Evolutionary conservation across 2,888 invertebrate genomes (phyloP).

Genomic region (Tuta absoluta): DNA sequence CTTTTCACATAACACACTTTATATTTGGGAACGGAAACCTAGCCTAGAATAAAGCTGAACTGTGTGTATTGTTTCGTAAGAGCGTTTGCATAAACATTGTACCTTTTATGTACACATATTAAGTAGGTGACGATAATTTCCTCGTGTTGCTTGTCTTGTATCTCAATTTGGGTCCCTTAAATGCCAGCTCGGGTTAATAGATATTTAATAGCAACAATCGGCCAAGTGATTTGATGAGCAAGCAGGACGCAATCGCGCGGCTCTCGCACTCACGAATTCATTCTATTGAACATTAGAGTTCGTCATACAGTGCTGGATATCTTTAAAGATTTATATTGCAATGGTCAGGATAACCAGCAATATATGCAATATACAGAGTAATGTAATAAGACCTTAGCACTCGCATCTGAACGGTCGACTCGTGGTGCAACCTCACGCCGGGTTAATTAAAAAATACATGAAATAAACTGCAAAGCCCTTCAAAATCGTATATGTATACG

Average conservation of each 20-base stretch:
- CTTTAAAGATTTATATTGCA: too few species aligned
- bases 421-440: slow-evolving; percentile 28
- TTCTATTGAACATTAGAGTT: too few species aligned
- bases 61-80: background rate
- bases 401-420: slow-evolving; percentile 30
- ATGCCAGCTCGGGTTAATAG: slow-evolving; percentile 48
- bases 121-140: slow-evolving; percentile 7
- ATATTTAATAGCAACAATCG: slow-evolving; percentile 48
- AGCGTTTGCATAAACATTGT: background rate
- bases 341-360: too few species aligned
- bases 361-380: too few species aligned
- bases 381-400: slow-evolving; percentile 27
- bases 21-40: slow-evolving; percentile 5
- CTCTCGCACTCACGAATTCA: slow-evolving; percentile 41
- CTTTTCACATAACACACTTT: background rate
- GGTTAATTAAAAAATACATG: slow-evolving; percentile 32
- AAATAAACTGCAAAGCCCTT: slow-evolving; percentile 22
- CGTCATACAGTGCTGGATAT: slow-evolving; percentile 33
- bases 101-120: slow-evolving; percentile 3
- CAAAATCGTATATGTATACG: slow-evolving; percentile 5
- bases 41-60: background rate
- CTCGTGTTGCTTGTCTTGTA: background rate
- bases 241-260: slow-evolving; percentile 35
- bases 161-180: slow-evolving; percentile 32
- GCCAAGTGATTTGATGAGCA: slow-evolving; percentile 35